Evolutionary conservation across 2,797 vertebrate species (phyloP).

Genomic region (Neostethus bicornis): DNA sequence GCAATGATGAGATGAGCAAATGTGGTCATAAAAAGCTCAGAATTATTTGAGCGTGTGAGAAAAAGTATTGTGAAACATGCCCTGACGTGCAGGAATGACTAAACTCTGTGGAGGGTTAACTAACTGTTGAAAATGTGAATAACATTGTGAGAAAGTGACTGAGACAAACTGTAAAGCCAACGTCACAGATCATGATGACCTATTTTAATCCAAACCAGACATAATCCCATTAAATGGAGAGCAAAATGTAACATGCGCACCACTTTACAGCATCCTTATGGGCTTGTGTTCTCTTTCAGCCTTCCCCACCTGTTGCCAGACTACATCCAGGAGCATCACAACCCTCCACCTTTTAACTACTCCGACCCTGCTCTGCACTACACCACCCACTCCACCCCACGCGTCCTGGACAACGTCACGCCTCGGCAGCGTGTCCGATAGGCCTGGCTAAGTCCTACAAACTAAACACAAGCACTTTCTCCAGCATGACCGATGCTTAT

Average conservation of each 20-base stretch:
- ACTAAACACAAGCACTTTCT: constrained; percentile 26
- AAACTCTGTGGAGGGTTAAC: too few species aligned
- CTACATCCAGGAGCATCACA: constrained; percentile 67
- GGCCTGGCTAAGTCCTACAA: constrained; percentile 7
- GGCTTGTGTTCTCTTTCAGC: constrained; percentile 57
- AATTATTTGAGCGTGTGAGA: too few species aligned
- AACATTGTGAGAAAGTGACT: not conserved
- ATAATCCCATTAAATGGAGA: not conserved
- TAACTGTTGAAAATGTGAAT: too few species aligned
- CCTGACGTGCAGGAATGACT: not conserved
- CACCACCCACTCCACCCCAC: constrained; percentile 79
- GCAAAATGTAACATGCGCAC: not conserved
- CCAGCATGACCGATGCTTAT: constrained; percentile 47
- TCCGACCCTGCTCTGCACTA: constrained; percentile 79
- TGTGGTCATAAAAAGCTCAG: too few species aligned
- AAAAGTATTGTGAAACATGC: too few species aligned
- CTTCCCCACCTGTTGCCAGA: constrained; percentile 74
- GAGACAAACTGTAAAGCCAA: not conserved
- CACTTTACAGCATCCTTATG: constrained; percentile 22
- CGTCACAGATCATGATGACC: not conserved
- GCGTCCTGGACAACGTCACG: constrained; percentile 70
- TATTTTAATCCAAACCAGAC: constrained; percentile 2
- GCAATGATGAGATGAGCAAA: too few species aligned
- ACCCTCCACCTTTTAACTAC: constrained; percentile 76
- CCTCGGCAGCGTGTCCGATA: constrained; percentile 64